Conservation (phyloP, 2,113 vertebrate species). For the Elephas maximus region DNA sequence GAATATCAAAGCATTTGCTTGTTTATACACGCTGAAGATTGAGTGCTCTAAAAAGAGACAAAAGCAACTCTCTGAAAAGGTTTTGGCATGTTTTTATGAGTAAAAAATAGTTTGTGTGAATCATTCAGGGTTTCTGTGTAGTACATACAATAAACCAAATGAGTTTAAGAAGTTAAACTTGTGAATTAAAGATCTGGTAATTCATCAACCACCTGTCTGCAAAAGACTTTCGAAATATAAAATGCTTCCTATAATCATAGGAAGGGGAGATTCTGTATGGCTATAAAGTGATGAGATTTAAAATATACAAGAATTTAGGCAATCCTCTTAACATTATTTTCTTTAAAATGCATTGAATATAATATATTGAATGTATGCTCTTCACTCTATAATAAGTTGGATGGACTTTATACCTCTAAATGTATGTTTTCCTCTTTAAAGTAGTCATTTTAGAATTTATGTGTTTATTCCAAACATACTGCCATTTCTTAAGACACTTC, state of each 20-base stretch:
- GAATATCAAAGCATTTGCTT: slow-evolving; percentile 83
- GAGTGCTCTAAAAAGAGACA: slow-evolving; percentile 74
- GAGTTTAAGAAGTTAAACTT: slow-evolving; percentile 78
- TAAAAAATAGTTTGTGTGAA: slow-evolving; percentile 72
- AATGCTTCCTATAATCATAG: slow-evolving; percentile 36
- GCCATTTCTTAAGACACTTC: slow-evolving; percentile 29
- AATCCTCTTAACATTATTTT: slow-evolving; percentile 30
- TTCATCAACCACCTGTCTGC: slow-evolving; percentile 74
- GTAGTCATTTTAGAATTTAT: slow-evolving; percentile 5
- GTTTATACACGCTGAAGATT: slow-evolving; percentile 69
- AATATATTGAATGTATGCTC: not conserved
- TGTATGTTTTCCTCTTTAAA: not conserved
- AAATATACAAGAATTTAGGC: slow-evolving; percentile 46
- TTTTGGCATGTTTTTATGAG: slow-evolving; percentile 78
- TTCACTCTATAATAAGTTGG: not conserved
- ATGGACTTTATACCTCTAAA: not conserved
- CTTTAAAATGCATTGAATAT: slow-evolving; percentile 41
- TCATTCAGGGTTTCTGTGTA: slow-evolving; percentile 62
- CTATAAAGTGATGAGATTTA: slow-evolving; percentile 47
- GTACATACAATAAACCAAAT: slow-evolving; percentile 79
- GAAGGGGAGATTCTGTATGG: not conserved
- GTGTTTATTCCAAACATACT: not conserved
- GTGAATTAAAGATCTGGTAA: slow-evolving; percentile 83
- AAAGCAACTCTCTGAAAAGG: slow-evolving; percentile 67
- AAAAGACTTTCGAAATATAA: slow-evolving; percentile 66